Conservation (phyloP, 1,140 invertebrate species). For the Lysiphlebus fabarum region DNA sequence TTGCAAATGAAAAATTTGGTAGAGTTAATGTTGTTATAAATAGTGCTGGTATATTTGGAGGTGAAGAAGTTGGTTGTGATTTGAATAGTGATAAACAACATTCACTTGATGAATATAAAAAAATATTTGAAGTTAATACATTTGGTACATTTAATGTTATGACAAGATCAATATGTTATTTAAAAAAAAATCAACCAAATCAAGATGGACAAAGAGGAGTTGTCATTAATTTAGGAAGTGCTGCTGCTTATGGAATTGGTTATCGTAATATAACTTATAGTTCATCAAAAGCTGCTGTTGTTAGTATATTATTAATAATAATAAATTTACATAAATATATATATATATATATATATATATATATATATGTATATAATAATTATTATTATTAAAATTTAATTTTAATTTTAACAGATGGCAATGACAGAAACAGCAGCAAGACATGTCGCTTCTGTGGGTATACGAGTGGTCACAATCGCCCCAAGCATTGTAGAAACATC, state of each 20-base stretch:
- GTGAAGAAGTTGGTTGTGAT: background rate
- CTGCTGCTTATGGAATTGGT: slow-evolving; percentile 7
- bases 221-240: slow-evolving; percentile 2
- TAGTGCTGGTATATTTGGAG: background rate
- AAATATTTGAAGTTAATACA: slow-evolving; percentile 9
- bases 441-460: slow-evolving; percentile 4
- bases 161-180: background rate
- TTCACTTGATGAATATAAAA: background rate
- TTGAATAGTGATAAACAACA: background rate
- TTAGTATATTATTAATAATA: slow-evolving; percentile 14
- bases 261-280: slow-evolving; percentile 54
- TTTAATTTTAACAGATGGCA: background rate
- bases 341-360: too few species aligned
- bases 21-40: background rate
- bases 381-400: background rate
- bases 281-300: slow-evolving; percentile 10
- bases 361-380: too few species aligned
- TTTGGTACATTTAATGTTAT: slow-evolving; percentile 8
- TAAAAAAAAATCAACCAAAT: background rate
- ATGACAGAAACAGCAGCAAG: slow-evolving; percentile 7
- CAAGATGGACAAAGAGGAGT: slow-evolving; percentile 4
- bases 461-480: slow-evolving; percentile 1
- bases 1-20: background rate
- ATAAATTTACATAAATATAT: too few species aligned
- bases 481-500: slow-evolving; percentile 5